A percentile compares a stretch with the other conserved stretches of the same genome.
phyloP scores from a whole-genome alignment of 2,888 invertebrate species.

The Volucella bombylans region DNA sequence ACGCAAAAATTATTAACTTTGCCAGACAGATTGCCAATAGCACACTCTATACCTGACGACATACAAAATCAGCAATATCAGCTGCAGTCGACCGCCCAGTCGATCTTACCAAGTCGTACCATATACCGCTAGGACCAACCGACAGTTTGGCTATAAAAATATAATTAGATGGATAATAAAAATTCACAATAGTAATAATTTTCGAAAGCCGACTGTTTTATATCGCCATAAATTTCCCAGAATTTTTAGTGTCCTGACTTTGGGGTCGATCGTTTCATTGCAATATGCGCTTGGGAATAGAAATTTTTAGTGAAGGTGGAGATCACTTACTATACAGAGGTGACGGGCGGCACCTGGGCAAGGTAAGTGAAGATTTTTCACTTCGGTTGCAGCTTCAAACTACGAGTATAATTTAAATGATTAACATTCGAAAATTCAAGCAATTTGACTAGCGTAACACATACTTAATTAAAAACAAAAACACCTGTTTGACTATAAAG shows the following conservation, averaged over 20 bases:
- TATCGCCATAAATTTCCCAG: constrained; percentile 63
- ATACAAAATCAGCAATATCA: constrained; percentile 2
- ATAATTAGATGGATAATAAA: constrained; percentile 72
- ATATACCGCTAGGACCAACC: constrained; percentile 23
- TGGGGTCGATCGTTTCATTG: constrained; percentile 47
- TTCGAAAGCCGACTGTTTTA: constrained; percentile 69
- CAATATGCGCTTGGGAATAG: constrained; percentile 6
- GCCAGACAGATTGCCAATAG: constrained; percentile 5
- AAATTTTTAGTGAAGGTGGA: constrained; percentile 19
- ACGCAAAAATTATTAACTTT: constrained; percentile 25
- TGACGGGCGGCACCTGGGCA: constrained; percentile 35
- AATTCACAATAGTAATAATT: constrained; percentile 71
- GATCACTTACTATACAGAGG: background rate
- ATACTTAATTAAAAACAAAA: no score
- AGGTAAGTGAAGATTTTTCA: background rate
- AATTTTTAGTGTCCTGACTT: constrained; percentile 56
- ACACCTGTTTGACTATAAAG: no score
- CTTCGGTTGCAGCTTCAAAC: background rate
- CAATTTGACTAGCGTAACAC: no score
- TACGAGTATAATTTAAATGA: constrained; percentile 1
- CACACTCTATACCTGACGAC: background rate
- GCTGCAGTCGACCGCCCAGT: constrained; percentile 22
- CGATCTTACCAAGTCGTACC: constrained; percentile 26
- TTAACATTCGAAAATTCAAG: no score
- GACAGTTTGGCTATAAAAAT: constrained; percentile 62